phyloP scores from a whole-genome alignment of 2,113 vertebrate genomes.

The Oreochromis aureus region DNA sequence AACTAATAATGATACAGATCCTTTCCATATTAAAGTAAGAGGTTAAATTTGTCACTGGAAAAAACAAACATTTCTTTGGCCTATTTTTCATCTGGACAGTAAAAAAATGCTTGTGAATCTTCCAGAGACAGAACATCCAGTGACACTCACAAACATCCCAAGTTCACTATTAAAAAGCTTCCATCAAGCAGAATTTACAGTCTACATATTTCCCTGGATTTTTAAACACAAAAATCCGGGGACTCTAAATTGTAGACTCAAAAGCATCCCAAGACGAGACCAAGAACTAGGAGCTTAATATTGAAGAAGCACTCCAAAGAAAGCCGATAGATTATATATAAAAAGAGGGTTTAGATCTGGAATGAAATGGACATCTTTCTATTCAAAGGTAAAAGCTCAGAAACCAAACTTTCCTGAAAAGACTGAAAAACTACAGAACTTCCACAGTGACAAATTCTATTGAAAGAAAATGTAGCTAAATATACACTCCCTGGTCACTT shows the following conservation, averaged over 20 bases:
- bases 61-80: background rate
- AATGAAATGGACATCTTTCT: background rate
- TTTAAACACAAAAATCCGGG: background rate
- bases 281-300: background rate
- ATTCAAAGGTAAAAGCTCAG: background rate
- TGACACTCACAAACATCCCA: background rate
- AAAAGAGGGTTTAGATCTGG: background rate
- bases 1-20: background rate
- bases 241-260: background rate
- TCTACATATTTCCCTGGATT: background rate
- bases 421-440: background rate
- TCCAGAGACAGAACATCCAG: background rate
- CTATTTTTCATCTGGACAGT: conserved; percentile 8
- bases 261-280: background rate
- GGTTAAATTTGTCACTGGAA: conserved; percentile 8
- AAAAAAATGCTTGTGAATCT: background rate
- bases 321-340: background rate
- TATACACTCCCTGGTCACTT: background rate
- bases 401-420: background rate
- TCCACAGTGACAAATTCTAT: background rate
- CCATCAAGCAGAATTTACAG: background rate
- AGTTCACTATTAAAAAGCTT: background rate
- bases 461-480: background rate
- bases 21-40: background rate
- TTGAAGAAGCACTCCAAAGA: background rate